Percentiles rank a stretch among this genome's conserved stretches.
These are phyloP conservation scores for Catocala nupta DNA, from an alignment of 2,888 invertebrate genomes.

Conservation along the genomic window DNA sequence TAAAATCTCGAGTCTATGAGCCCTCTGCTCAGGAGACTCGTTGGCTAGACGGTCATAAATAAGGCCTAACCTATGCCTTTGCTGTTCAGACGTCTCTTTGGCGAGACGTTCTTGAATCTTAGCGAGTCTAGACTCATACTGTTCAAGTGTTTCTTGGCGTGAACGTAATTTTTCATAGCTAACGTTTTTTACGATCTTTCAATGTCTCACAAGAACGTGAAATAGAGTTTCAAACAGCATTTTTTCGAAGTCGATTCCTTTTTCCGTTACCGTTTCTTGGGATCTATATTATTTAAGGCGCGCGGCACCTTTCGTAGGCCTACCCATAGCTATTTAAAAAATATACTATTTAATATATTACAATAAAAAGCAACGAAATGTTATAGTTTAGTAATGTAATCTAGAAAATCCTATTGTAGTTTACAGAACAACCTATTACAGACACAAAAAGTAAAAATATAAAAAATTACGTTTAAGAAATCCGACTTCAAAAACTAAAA, in stretches of 20 bases:
- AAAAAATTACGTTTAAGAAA: too few relatives aligned
- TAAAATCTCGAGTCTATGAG: too few relatives aligned
- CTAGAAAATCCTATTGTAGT: background rate
- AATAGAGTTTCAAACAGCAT: slow-evolving; percentile 5
- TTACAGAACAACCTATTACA: background rate
- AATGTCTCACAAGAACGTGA: slow-evolving; percentile 6
- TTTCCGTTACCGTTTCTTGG: slow-evolving; percentile 3
- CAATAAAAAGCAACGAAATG: background rate
- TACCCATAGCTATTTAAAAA: slow-evolving; percentile 2
- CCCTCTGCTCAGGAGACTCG: slow-evolving; percentile 1
- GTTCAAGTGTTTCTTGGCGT: slow-evolving; percentile 4
- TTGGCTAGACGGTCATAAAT: background rate
- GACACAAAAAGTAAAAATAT: background rate
- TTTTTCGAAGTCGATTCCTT: slow-evolving; percentile 2
- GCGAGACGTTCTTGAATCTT: slow-evolving; percentile 7
- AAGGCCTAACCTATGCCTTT: slow-evolving; percentile 1
- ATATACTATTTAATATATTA: background rate
- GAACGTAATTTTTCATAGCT: background rate
- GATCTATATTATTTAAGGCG: slow-evolving; percentile 7
- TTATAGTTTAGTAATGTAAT: background rate
- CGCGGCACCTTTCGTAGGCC: slow-evolving; percentile 7
- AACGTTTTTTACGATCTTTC: background rate
- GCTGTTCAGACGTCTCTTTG: slow-evolving; percentile 4
- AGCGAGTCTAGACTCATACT: slow-evolving; percentile 9
- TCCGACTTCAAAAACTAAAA: too few relatives aligned